Evolutionary conservation across 2,113 vertebrate genomes (phyloP), one percentile per base, ranked within the genome.

Genomic region (Romanogobio albipinnatus): DNA sequence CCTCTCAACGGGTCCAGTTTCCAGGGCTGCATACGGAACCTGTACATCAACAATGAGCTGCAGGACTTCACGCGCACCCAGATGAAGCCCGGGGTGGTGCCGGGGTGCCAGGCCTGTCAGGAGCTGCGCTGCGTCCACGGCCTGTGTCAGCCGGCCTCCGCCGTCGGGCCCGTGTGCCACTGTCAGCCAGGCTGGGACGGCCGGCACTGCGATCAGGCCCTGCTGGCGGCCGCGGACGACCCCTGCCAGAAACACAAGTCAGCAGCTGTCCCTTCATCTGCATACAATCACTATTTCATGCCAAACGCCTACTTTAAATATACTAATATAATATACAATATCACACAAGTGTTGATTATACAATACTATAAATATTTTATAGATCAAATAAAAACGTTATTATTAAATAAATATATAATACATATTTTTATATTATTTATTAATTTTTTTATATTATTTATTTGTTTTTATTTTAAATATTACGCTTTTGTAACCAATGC

Each of bases 11-110:
- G 98, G 58, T 97, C 96, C 91, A 98, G 98, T 90, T 99, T 99
- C 94, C 98, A 99, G 0, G 98, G 98, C 3, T 99, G 98, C 86
- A 99, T 99, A 88, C 97, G 97, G 87, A 99, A 99, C 91, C 94
- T 99, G 11, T 99, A 99, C 92, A 99, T 99, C 91, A 99, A 99
- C 93, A 98, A 98, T 0, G 98, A 99, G 92, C 94, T 99, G 78
- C 98, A 99, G 91, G 98, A 99, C 90, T 99, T 99, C 93, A 99
- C 97, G 87, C 98, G 97, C 92, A 99, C 97, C 0, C 96, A 97
- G 93, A 98, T 99, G 97, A 98, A 97, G 29, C 97, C 98, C 0
- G 98, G 98, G 0, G 98, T 99, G 88, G 97, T 99, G 83, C 98
- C 98, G 0, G 98, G 98, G 89, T 99, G 98, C 0, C 97, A 97